Evolutionary conservation across 2,797 vertebrate genomes (phyloP).

Genomic region (Etheostoma perlongum): DNA sequence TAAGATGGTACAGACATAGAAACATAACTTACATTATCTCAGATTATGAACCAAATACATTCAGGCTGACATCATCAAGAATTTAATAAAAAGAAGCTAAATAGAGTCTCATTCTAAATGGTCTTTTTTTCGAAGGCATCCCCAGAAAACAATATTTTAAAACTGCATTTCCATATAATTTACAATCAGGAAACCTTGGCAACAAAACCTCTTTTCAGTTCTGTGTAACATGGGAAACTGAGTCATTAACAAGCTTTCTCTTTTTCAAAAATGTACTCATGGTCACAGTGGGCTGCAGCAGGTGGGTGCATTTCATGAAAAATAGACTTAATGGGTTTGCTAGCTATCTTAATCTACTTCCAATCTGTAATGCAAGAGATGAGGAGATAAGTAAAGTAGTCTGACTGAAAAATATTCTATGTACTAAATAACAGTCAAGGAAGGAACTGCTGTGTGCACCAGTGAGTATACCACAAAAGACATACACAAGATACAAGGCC

Average conservation of each 20-base stretch:
- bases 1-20: neutral
- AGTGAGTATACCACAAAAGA: constrained; percentile 29
- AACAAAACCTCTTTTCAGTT: constrained; percentile 65
- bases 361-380: constrained; percentile 66
- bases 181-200: constrained; percentile 66
- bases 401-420: constrained; percentile 25
- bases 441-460: constrained; percentile 19
- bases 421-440: constrained; percentile 19
- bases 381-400: constrained; percentile 31
- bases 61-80: constrained; percentile 38
- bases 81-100: constrained; percentile 31
- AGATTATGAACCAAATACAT: constrained; percentile 58
- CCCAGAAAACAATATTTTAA: constrained; percentile 67
- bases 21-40: constrained; percentile 35
- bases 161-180: constrained; percentile 68
- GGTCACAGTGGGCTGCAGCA: constrained; percentile 54
- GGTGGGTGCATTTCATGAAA: constrained; percentile 60
- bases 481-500: constrained; percentile 14
- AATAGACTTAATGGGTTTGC: constrained; percentile 61
- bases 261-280: constrained; percentile 52
- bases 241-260: constrained; percentile 58
- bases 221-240: constrained; percentile 61
- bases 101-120: constrained; percentile 35
- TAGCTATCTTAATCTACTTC: constrained; percentile 66
- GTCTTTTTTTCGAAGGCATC: constrained; percentile 50